Conservation (phyloP, 1,140 invertebrate species). For the Drosophila athabasca region DNA sequence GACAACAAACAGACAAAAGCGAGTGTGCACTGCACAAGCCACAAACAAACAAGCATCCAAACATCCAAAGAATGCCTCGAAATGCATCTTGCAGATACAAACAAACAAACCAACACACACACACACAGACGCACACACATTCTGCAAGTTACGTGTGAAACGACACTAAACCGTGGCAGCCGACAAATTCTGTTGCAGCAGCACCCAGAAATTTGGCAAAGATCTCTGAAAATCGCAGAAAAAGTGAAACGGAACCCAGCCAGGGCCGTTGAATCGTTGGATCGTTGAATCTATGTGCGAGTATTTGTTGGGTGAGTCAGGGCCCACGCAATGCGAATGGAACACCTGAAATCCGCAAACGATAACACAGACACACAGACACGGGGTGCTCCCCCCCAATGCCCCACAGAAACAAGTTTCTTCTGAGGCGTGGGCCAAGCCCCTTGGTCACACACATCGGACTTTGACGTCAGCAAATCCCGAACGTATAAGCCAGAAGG, state of each 20-base stretch:
- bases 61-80: conserved; percentile 38
- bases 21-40: conserved; percentile 21
- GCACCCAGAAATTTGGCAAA: conserved; percentile 32
- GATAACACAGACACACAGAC: conserved; percentile 32
- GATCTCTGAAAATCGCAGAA: conserved; percentile 23
- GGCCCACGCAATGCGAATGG: conserved; percentile 66
- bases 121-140: not conserved
- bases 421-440: conserved; percentile 65
- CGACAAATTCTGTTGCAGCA: conserved; percentile 43
- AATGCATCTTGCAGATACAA: conserved; percentile 45
- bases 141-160: conserved; percentile 65
- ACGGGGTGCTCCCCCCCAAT: not conserved
- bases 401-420: conserved; percentile 55
- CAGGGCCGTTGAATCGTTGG: conserved; percentile 44
- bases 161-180: conserved; percentile 64
- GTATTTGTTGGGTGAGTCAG: conserved; percentile 55
- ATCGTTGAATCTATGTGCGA: conserved; percentile 21
- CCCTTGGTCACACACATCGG: conserved; percentile 22
- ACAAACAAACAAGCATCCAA: conserved; percentile 27
- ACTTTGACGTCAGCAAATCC: conserved; percentile 51
- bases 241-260: conserved; percentile 76
- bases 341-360: conserved; percentile 71
- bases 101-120: not conserved
- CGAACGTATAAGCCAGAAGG: too few relatives aligned
- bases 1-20: conserved; percentile 29